Evolutionary conservation across 2,113 vertebrate genomes (phyloP).

Genomic region (Eubucco bourcierii): DNA sequence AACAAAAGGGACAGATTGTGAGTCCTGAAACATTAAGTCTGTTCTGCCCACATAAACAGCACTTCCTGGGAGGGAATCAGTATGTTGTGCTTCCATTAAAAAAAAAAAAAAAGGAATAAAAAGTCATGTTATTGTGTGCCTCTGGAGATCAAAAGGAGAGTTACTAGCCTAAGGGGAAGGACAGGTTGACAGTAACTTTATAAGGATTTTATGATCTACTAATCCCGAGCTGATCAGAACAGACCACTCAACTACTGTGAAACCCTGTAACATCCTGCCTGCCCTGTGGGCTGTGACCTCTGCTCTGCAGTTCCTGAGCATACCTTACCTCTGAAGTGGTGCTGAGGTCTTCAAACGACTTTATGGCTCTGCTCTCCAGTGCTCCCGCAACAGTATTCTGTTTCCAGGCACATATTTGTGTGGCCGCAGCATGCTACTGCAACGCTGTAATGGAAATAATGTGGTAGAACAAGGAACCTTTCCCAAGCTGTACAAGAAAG

Average conservation of each 20-base stretch:
- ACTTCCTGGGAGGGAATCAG: background rate
- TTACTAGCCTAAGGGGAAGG: background rate
- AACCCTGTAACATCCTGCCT: background rate
- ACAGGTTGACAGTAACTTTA: background rate
- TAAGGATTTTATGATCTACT: background rate
- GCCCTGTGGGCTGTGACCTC: background rate
- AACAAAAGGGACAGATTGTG: background rate
- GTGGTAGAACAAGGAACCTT: background rate
- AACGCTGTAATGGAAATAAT: background rate
- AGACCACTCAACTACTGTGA: background rate
- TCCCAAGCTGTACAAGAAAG: background rate
- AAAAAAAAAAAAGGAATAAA: rapidly evolving
- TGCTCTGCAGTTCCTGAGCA: background rate
- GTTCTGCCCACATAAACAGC: background rate
- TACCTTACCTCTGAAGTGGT: background rate
- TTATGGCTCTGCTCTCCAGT: background rate
- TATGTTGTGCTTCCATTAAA: background rate
- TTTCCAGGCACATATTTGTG: background rate
- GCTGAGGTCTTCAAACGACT: background rate
- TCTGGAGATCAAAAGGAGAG: background rate
- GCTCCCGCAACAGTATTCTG: background rate
- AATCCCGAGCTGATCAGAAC: background rate
- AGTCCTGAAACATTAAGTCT: background rate
- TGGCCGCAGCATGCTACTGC: background rate
- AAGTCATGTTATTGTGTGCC: background rate